Evolutionary conservation across 2,797 vertebrate species (phyloP).

Genomic region (Chaunax sp.): DNA sequence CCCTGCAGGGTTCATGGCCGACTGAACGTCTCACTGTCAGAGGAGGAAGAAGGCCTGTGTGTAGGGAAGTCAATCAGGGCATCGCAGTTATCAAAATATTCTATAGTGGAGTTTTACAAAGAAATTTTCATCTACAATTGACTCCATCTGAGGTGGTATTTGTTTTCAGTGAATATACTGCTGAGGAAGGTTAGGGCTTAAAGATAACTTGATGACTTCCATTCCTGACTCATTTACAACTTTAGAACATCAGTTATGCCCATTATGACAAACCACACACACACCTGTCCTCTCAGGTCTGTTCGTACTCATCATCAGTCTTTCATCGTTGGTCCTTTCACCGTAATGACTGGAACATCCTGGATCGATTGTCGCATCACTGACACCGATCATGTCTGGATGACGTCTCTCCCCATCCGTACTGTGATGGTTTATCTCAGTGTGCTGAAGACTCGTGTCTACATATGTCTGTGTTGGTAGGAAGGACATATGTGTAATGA

Average conservation of each 20-base stretch:
- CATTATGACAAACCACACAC: background rate
- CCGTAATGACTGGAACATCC: background rate
- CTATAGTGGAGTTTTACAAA: no score
- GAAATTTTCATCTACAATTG: background rate
- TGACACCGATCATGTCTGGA: background rate
- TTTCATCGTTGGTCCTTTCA: background rate
- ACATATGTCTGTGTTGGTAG: conserved; percentile 1
- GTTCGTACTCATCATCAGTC: conserved; percentile 60
- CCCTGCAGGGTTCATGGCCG: conserved; percentile 35
- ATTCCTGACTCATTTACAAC: background rate
- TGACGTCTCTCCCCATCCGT: background rate
- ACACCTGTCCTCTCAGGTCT: conserved; percentile 51
- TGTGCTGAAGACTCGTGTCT: background rate
- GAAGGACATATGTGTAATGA: background rate
- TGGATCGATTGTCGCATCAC: background rate
- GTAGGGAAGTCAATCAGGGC: background rate
- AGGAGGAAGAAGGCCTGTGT: conserved; percentile 74
- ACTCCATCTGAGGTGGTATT: background rate
- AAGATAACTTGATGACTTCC: background rate
- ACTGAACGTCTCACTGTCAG: conserved; percentile 51
- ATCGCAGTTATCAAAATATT: background rate
- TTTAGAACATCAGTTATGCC: background rate
- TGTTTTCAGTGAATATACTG: no score
- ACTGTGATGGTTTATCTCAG: background rate
- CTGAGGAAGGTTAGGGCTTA: no score